Evolutionary conservation across 2,113 vertebrate genomes (phyloP).

Genomic region (Ochotona princeps): DNA sequence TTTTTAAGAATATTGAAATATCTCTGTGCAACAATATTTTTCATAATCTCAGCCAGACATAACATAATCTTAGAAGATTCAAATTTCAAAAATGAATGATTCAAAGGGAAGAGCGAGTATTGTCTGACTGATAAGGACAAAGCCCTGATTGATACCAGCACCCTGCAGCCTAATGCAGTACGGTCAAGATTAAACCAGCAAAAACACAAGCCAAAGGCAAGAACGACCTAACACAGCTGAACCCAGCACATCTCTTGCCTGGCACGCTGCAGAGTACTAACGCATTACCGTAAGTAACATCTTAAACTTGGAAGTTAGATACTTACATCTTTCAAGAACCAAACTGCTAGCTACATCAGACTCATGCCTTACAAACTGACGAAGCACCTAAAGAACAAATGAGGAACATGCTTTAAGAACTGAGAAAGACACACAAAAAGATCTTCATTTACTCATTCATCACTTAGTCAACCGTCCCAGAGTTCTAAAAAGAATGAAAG

Average conservation of each 20-base stretch:
- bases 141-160: background rate
- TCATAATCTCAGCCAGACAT: background rate
- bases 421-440: background rate
- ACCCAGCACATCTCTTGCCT: background rate
- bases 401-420: background rate
- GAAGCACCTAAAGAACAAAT: slow-evolving; percentile 87
- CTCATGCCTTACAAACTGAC: slow-evolving; percentile 88
- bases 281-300: background rate
- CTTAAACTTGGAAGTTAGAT: background rate
- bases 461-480: background rate
- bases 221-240: background rate
- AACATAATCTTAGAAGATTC: background rate
- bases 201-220: background rate
- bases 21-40: background rate
- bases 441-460: no score
- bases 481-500: background rate
- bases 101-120: background rate
- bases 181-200: background rate
- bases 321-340: slow-evolving; percentile 96
- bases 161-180: background rate
- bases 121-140: background rate
- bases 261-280: background rate
- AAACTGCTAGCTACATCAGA: slow-evolving; percentile 86
- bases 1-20: background rate
- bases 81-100: background rate